phyloP scores from a whole-genome alignment of 2,797 vertebrate genomes.

The Xerus rutilus region DNA sequence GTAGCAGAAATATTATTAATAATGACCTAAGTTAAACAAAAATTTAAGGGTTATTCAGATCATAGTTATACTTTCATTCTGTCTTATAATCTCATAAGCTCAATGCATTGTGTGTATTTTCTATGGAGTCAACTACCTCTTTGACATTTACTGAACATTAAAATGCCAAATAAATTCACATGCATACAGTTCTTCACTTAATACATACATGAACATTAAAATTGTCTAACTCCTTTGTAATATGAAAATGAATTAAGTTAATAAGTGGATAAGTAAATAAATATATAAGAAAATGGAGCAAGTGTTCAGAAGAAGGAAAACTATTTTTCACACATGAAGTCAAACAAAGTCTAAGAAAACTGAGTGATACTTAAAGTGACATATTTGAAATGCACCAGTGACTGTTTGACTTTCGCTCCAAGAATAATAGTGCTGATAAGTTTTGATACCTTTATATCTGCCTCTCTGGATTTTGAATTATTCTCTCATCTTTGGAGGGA shows the following conservation, averaged over 20 bases:
- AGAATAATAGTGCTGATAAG: neutral
- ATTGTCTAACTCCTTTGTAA: neutral
- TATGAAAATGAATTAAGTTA: neutral
- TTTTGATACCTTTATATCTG: neutral
- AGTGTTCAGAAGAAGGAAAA: neutral
- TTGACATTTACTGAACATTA: conserved; percentile 26
- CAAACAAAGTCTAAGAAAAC: neutral
- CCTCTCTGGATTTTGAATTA: neutral
- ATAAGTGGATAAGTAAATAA: neutral
- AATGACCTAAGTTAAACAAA: neutral
- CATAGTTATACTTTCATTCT: neutral
- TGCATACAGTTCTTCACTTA: neutral
- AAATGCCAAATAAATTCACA: neutral
- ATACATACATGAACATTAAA: neutral
- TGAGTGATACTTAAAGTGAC: neutral
- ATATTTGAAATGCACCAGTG: neutral
- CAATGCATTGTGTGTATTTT: neutral
- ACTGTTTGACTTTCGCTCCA: neutral
- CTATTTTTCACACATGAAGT: neutral
- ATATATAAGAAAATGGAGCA: neutral
- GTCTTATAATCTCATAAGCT: neutral
- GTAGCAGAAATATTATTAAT: neutral
- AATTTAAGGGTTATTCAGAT: neutral
- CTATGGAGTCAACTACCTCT: neutral
- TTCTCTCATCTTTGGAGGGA: neutral